Conservation (phyloP, 2,113 vertebrate species). For the Rattus rattus region DNA sequence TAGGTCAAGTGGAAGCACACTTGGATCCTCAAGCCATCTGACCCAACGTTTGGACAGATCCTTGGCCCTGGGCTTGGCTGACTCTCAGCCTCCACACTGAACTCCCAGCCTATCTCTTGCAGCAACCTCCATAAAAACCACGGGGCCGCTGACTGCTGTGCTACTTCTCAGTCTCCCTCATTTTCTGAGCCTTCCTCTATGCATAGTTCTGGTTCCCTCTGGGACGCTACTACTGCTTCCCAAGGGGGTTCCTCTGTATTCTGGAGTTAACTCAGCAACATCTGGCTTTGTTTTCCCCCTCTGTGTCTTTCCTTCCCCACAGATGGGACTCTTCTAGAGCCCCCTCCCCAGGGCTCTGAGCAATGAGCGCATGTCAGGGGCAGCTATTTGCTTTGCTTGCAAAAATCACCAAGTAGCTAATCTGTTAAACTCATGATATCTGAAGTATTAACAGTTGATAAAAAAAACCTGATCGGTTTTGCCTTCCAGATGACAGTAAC, state of each 20-base stretch:
- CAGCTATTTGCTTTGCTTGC: background rate
- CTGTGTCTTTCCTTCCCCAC: background rate
- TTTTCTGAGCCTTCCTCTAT: background rate
- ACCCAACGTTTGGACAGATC: background rate
- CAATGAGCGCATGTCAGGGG: background rate
- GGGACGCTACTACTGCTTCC: background rate
- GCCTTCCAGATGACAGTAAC: background rate
- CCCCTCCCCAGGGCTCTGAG: too few species aligned
- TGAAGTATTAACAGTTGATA: conserved; percentile 45
- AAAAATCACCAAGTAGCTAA: conserved; percentile 8
- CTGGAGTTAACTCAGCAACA: background rate
- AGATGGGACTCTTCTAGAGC: background rate
- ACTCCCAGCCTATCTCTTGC: background rate
- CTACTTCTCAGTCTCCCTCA: background rate
- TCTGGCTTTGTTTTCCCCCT: background rate
- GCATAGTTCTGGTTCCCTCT: background rate
- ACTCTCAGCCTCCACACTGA: background rate
- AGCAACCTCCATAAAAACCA: background rate
- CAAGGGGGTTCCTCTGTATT: background rate
- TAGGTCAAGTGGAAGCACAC: background rate
- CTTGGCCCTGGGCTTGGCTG: background rate
- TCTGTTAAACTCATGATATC: conserved; percentile 13
- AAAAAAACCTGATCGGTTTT: background rate
- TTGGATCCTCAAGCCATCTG: background rate
- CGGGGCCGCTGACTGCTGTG: background rate